These are phyloP conservation scores for Reticulitermes speratus DNA, from an alignment of 1,140 invertebrate species.

Conservation along the genomic window DNA sequence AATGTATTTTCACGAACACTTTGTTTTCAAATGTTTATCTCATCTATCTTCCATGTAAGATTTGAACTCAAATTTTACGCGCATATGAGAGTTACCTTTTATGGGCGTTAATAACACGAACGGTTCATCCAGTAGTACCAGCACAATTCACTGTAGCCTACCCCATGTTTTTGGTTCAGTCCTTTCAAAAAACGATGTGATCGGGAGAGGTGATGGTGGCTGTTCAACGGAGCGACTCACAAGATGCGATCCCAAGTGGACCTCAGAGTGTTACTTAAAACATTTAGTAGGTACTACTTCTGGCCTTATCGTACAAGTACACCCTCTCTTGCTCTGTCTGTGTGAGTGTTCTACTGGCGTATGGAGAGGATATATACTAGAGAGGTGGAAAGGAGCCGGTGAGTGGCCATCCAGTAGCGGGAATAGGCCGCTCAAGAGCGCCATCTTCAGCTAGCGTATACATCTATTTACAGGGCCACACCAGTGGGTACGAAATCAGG, in stretches of 20 bases:
- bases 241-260: constrained; percentile 12
- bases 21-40: too few species aligned
- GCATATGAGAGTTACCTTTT: too few species aligned
- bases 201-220: neutral
- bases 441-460: neutral
- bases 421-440: constrained; percentile 2
- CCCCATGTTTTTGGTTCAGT: neutral
- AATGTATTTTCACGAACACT: too few species aligned
- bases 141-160: too few species aligned
- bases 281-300: constrained; percentile 6
- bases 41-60: too few species aligned
- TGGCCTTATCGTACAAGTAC: constrained; percentile 6
- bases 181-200: constrained; percentile 13
- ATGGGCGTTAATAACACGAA: too few species aligned
- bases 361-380: constrained; percentile 6
- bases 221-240: neutral
- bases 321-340: neutral
- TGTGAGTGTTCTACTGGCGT: constrained; percentile 14
- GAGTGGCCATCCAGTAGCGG: constrained; percentile 11
- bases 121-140: too few species aligned
- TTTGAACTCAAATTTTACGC: too few species aligned
- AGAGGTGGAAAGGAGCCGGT: neutral
- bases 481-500: neutral
- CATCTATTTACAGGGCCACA: neutral
- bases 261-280: constrained; percentile 18